These are phyloP conservation scores for Scotopteryx bipunctaria DNA, from an alignment of 2,888 invertebrate species.

Conservation along the genomic window DNA sequence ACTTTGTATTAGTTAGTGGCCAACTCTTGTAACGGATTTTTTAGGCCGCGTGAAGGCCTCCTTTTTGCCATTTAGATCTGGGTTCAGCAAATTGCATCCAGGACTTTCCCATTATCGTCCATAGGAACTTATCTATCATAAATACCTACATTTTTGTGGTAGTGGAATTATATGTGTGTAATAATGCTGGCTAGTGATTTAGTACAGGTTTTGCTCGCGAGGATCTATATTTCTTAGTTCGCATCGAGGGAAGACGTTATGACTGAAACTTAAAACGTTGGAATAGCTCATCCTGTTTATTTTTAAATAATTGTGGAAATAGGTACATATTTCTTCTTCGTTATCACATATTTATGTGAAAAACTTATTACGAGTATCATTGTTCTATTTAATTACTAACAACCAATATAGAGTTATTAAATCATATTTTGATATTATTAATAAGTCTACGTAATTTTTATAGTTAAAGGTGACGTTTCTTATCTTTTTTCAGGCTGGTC, in stretches of 20 bases:
- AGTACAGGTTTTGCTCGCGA: constrained; percentile 78
- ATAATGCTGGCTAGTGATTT: constrained; percentile 80
- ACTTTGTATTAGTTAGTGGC: too few species aligned
- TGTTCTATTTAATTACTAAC: too few species aligned
- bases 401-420: too few species aligned
- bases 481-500: too few species aligned
- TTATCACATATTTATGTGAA: background rate
- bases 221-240: constrained; percentile 81
- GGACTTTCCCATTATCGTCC: constrained; percentile 8
- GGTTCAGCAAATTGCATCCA: too few species aligned
- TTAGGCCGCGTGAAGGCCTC: too few species aligned
- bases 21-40: too few species aligned
- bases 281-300: constrained; percentile 52
- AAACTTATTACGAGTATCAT: too few species aligned
- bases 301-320: background rate
- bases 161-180: constrained; percentile 59
- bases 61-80: too few species aligned
- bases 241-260: constrained; percentile 80
- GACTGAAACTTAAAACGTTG: constrained; percentile 72
- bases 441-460: too few species aligned
- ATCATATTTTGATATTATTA: too few species aligned
- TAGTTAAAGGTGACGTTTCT: too few species aligned
- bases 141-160: constrained; percentile 44
- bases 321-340: background rate
- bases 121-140: constrained; percentile 22